A percentile compares a stretch with the other conserved stretches of the same genome.
phyloP scores from a whole-genome alignment of 2,113 vertebrate genomes.

The Eclectus roratus region DNA sequence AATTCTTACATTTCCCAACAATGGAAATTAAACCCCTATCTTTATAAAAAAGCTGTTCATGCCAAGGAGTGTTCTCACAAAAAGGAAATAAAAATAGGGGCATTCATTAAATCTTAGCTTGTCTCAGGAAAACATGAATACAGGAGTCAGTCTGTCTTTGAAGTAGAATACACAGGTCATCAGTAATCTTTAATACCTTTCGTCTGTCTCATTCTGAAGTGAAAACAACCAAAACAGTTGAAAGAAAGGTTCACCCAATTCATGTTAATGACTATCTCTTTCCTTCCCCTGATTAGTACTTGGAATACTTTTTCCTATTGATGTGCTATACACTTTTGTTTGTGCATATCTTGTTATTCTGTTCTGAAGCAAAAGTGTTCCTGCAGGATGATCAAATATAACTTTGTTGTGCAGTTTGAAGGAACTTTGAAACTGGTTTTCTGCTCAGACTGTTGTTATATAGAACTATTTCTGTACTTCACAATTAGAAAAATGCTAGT shows the following conservation, averaged over 20 bases:
- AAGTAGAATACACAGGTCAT: slow-evolving; percentile 1
- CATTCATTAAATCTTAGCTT: slow-evolving; percentile 42
- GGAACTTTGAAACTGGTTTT: background rate
- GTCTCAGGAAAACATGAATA: slow-evolving; percentile 13
- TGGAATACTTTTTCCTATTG: background rate
- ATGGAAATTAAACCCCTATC: background rate
- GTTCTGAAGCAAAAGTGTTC: background rate
- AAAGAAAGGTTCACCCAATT: background rate
- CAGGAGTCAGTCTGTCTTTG: background rate
- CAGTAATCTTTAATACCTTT: slow-evolving; percentile 23
- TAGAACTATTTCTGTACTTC: background rate
- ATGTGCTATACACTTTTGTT: background rate
- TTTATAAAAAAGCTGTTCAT: slow-evolving; percentile 1
- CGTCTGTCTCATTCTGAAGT: background rate
- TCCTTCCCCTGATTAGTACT: background rate
- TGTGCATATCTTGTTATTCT: background rate
- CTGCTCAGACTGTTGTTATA: background rate
- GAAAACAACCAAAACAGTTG: background rate
- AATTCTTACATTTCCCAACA: background rate
- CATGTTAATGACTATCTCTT: background rate
- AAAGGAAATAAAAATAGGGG: slow-evolving; percentile 24
- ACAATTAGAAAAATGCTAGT: background rate
- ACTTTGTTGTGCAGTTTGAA: background rate
- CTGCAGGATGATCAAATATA: background rate
- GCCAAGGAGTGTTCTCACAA: background rate